Evolutionary conservation across 2,113 vertebrate species (phyloP), one percentile per base, ranked within the genome.

Genomic region (Erythrocebus patas): DNA sequence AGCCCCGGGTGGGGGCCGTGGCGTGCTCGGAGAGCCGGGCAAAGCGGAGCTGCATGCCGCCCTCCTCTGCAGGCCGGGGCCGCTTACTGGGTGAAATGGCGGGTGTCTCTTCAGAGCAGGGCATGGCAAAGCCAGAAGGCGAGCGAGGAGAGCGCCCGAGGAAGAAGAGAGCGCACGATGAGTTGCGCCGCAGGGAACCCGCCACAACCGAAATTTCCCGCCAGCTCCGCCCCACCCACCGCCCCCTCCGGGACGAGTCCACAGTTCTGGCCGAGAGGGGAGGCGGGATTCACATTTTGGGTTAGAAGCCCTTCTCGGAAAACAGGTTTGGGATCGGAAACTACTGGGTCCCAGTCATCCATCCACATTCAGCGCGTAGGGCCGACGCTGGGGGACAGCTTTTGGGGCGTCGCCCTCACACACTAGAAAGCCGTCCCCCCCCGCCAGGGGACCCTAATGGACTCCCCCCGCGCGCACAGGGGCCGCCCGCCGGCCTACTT

Each of bases 11-110:
- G 0, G 99, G 99, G 0, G 99, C n/a, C 0, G 93, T 99, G 16
- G 99, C 99, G 52, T 99, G 98, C 32, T 99, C 99, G 0, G 99
- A 99, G 0, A 99, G 99, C 89, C 99, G 99, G 5, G 99, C 98
- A 95, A 99, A 99, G 92, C 99, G 98, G 25, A 99, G 98, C 10
- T 94, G 96, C 0, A 55, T 1, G 0, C 10, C 1, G 7, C 27
- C 23, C 1, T 96, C 97, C 30, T 27, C 93, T 3, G 91, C 50
- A 11, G 95, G 48, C 64, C 97, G 98, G 55, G 92, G 59, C 76
- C 97, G 99, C 98, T 99, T 99, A 91, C 97, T 98, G 73, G 99
- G 98, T 98, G 98, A 98, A 98, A 98, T 0, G 0, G 97, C 93
- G 10, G 30, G 43, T 0, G 14, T 52, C 8, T 84, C 97, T 86